Base-by-base conservation (phyloP, 2,888 invertebrate species). In the Dascillus cervinus region DNA sequence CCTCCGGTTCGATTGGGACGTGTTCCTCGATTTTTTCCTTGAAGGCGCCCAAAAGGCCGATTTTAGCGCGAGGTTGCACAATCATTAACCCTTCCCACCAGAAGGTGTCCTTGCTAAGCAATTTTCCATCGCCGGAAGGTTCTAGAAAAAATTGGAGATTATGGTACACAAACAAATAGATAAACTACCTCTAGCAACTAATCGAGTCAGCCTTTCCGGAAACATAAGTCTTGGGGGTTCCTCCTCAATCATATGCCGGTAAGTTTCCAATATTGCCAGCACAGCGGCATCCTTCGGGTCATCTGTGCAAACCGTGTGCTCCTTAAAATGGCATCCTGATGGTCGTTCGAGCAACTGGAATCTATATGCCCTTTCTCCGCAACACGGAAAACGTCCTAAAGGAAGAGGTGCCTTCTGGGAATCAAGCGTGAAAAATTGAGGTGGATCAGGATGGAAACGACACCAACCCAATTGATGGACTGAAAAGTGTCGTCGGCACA, bases 361-460 rank as follows among this genome's bases (percentile, higher is more conserved):
- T 47, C 81, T 72, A 58, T 87, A 85, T 1, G 88, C 83, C 43
- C 83, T 74, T 64, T 85, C 84, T 13, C 88, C 87, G 64, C 94
- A 94, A 64, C 94, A 94, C 0, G 89, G 83, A 66, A 46, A 62
- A 33, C 81, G 69, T 28, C 87, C 87, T 8, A 84, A 72, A 0
- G 86, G 84, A 45, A 79, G 69, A 5, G 80, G 75, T 3, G 72
- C 68, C 39, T 77, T 72, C 28, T 72, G 72, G 3, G 68, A 60
- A 31, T 85, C 86, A 46, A 82, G 64, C 5, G 77, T 70, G 53
- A 82, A 79, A 66, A 80, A 86, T 56, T 84, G 85, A 3, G 88
- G 74, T 8, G 68, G 63, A 53, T 86, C 82, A n/a, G 80, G 77
- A 65, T 89, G 89, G 57, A 79, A 82, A 4, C 80, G 76, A 50